phyloP scores from a whole-genome alignment of 2,888 invertebrate species.

The Agonum fuliginosum region DNA sequence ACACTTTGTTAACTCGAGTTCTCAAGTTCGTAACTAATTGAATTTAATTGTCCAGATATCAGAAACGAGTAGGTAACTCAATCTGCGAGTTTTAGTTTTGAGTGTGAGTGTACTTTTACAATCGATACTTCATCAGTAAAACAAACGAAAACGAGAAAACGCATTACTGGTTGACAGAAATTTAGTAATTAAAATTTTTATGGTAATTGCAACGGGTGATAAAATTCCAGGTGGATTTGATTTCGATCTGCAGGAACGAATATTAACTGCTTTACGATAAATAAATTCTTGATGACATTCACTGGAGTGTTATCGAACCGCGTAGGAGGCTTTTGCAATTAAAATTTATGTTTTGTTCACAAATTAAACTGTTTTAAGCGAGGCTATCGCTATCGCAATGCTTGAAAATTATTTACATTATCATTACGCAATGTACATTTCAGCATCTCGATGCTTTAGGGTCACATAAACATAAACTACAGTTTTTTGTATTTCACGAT shows the following conservation, averaged over 20 bases:
- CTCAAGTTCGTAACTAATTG: slow-evolving; percentile 18
- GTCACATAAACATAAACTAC: too few relatives aligned
- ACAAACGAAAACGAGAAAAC: slow-evolving; percentile 34
- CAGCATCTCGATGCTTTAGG: too few relatives aligned
- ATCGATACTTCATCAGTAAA: slow-evolving; percentile 30
- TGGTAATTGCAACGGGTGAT: slow-evolving; percentile 37
- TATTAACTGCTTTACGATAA: background rate
- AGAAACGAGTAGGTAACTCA: background rate
- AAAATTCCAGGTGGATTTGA: slow-evolving; percentile 18
- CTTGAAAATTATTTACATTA: too few relatives aligned
- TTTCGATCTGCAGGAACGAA: slow-evolving; percentile 2
- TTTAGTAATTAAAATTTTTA: slow-evolving; percentile 46
- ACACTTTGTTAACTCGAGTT: background rate
- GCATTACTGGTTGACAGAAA: slow-evolving; percentile 19
- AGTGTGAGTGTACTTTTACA: slow-evolving; percentile 4
- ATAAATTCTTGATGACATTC: background rate
- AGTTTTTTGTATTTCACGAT: too few relatives aligned
- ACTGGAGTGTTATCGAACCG: background rate
- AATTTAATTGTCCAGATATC: slow-evolving; percentile 12
- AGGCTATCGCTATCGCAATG: too few relatives aligned
- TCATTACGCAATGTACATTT: too few relatives aligned
- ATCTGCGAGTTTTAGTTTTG: slow-evolving; percentile 20
- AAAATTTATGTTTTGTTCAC: background rate
- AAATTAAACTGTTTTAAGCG: too few relatives aligned
- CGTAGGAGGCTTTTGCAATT: background rate